phyloP scores from a whole-genome alignment of 1,140 invertebrate species.

The Octopus sinensis region DNA sequence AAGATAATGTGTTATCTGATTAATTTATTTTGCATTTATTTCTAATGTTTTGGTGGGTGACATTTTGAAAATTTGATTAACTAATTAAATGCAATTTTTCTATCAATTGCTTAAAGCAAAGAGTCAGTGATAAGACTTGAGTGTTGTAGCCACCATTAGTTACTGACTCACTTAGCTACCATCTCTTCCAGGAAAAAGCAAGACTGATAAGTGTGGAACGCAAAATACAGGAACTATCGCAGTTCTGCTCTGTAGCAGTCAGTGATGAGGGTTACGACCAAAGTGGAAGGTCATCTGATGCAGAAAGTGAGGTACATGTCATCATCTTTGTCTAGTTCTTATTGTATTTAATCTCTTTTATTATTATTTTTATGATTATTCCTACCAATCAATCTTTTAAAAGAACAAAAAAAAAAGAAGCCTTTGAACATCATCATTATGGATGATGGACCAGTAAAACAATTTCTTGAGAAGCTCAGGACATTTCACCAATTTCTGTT shows the following conservation, averaged over 20 bases:
- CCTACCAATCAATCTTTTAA: neutral
- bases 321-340: neutral
- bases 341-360: neutral
- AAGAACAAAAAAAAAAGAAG: no score
- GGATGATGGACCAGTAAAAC: no score
- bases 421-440: no score
- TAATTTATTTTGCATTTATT: no score
- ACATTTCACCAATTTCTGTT: no score
- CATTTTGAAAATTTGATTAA: no score
- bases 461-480: no score
- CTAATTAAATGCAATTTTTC: no score
- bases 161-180: neutral
- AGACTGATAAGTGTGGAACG: constrained; percentile 36
- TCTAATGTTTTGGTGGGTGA: no score
- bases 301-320: constrained; percentile 20
- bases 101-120: no score
- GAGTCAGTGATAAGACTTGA: neutral
- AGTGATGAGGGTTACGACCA: constrained; percentile 22
- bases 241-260: constrained; percentile 29
- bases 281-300: constrained; percentile 18
- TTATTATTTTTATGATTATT: neutral
- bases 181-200: constrained; percentile 43
- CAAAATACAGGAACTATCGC: constrained; percentile 39
- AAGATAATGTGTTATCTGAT: no score
- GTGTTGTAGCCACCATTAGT: constrained; percentile 2